Evolutionary conservation across 1,140 invertebrate species (phyloP), one percentile per base, ranked within the genome.

Genomic region (Diabrotica virgifera): DNA sequence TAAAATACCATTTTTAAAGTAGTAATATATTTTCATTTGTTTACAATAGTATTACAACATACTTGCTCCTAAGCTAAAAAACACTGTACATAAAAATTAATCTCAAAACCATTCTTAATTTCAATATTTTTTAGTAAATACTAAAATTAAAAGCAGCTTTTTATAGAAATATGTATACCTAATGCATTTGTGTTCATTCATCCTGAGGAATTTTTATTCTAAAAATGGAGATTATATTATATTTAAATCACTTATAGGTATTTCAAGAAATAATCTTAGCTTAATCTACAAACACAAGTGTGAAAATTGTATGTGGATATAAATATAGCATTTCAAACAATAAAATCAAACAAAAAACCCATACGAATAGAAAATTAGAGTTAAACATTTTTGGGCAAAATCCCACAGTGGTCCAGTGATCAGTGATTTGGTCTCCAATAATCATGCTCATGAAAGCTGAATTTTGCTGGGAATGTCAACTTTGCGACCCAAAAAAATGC

Each of bases 171-270:
- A 40, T 59, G 36, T 51, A 53, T 54, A 53, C 52, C 59, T 52
- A 53, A 62, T 14, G 53, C 52, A 37, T 55, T 62, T 38, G 53
- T 53, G 52, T 53, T 62, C 58, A 38, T 46, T 51, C 14, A 59
- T 62, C 61, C 53, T 55, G 61, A 46, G 52, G 46, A 62, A 62
- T 54, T 67, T 63, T 69, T 66, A 37, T 64, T 61, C 58, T 59
- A 59, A 11, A 57, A 36, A 56, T 58, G 55, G 57, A 63, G 50
- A 52, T 58, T 52, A 64, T 58, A 59, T 46, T 37, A 64, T 46
- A 56, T 40, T 65, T 57, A 36, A 51, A 36, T 62, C 46, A 46
- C 56, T 52, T 58, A 56, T 55, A 59, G 36, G 5, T 37, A 14
- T 36, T 36, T 14, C 2, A 35, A 35, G 35, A 9, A 36, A 57